Conservation (phyloP, 2,113 vertebrate species). For the Cochlearius cochlearius region DNA sequence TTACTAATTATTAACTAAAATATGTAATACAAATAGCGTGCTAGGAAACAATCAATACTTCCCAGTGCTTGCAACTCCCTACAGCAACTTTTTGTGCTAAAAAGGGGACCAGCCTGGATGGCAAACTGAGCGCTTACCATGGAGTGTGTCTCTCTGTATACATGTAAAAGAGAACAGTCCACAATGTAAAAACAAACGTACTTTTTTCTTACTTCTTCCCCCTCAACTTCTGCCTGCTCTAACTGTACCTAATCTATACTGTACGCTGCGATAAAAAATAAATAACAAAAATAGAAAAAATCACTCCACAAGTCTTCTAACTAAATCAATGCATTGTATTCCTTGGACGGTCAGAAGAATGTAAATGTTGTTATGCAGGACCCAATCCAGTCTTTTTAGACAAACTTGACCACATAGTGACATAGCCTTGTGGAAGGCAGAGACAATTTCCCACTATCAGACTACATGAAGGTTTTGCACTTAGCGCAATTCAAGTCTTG, state of each 20-base stretch:
- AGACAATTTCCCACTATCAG: not conserved
- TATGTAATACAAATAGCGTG: not conserved
- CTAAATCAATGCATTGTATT: not conserved
- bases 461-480: not conserved
- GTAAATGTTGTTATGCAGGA: not conserved
- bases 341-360: not conserved
- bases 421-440: not conserved
- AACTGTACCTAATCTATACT: not conserved
- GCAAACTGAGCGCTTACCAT: not conserved
- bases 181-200: not conserved
- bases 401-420: not conserved
- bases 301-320: not conserved
- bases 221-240: not conserved
- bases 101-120: not conserved
- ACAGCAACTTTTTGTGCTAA: constrained; percentile 31
- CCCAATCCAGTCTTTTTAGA: not conserved
- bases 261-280: not conserved
- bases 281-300: not conserved
- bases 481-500: not conserved
- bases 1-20: constrained; percentile 44
- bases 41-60: not conserved
- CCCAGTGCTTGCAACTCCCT: not conserved
- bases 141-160: not conserved
- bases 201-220: not conserved
- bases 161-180: not conserved